Conservation (phyloP, 2,113 vertebrate genomes). For the Brevimyrus niger region DNA sequence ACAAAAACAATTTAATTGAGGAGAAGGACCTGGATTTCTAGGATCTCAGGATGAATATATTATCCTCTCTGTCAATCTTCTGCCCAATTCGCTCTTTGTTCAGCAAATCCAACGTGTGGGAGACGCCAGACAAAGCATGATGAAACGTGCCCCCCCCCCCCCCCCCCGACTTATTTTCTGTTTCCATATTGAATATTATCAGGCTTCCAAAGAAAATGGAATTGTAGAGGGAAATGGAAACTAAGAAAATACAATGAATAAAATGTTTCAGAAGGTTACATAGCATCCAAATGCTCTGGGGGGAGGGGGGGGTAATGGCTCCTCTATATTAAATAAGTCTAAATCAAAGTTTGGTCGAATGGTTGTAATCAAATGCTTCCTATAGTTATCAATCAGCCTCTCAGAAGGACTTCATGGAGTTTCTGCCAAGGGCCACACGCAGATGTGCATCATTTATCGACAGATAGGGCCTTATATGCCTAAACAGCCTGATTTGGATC, state of each 20-base stretch:
- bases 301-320: not conserved
- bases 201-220: not conserved
- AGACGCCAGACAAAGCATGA: not conserved
- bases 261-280: not conserved
- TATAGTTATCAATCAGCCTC: not conserved
- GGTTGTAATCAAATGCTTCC: not conserved
- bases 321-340: too few relatives aligned
- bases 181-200: not conserved
- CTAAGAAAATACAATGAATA: not conserved
- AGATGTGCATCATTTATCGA: not conserved
- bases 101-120: not conserved
- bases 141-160: not conserved
- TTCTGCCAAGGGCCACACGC: not conserved
- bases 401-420: not conserved
- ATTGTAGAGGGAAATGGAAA: not conserved
- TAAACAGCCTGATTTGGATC: not conserved
- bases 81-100: not conserved
- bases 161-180: not conserved
- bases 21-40: not conserved
- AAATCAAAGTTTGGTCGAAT: not conserved
- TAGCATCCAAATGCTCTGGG: not conserved
- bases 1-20: not conserved
- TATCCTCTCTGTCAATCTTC: not conserved
- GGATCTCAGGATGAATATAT: not conserved
- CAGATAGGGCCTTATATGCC: not conserved